Base-by-base conservation (phyloP, 2,113 vertebrate species). In the Lanius ludovicianus region DNA sequence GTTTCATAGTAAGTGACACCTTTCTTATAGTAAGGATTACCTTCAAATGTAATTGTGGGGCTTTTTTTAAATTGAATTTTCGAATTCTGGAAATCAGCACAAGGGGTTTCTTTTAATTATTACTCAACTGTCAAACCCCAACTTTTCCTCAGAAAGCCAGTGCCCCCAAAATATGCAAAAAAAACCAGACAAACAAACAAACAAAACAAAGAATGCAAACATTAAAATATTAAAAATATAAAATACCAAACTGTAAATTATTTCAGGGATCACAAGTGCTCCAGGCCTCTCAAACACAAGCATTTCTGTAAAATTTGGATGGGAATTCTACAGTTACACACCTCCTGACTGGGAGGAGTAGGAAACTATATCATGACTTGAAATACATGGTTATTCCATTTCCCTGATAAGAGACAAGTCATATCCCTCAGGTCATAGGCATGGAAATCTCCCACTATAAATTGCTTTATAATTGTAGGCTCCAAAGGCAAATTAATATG, bases 31-130 rank as follows among this genome's bases (percentile, higher is more conserved):
- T 23, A 67, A 83, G 15, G 46, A 80, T 60, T 81, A 19, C 11
- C 31, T 46, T 74, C 13, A 76, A 87, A 57, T 44, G 22, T 1
- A 84, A 6, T 35, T 25, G 5, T 20, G 4, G 0, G 0, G 0
- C 0, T 33, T 57, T 63, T 80, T 62, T 5, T 46, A 4, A 50
- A 53, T 52, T 20, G 81, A 62, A 3, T 16, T 37, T 57, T 27
- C 28, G 11, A 57, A 52, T 41, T 81, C 59, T 53, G 39, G 25
- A 81, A 75, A 20, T 50, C 47, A 41, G 16, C 24, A 57, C 13
- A 74, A 65, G 35, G 11, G 3, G 2, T n/a, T 60, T 84, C 28
- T 65, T 85, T 56, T 16, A 39, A 13, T 20, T 83, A 57, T 7
- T 31, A 21, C 15, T 87, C 22, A 35, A 41, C 9, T 50, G n/a